Evolutionary conservation across 2,797 vertebrate species (phyloP), one percentile per base, ranked within the genome.

Genomic region (Alectoris magna): DNA sequence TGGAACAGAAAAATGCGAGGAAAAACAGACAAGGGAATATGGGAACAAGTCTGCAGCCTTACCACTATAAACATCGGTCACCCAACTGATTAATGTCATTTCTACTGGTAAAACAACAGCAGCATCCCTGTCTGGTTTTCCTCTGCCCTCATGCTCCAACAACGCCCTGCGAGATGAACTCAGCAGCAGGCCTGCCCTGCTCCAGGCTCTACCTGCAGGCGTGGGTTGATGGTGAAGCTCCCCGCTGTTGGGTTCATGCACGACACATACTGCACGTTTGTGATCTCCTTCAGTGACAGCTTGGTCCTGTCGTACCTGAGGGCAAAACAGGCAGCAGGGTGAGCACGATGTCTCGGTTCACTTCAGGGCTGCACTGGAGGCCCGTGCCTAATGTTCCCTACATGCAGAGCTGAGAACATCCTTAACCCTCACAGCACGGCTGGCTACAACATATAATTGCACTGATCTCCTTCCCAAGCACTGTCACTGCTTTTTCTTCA

Each of bases 221-320:
- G 97, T 41, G 99, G 98, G 97, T 99, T 99, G 96, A 99, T 98
- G 96, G 98, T 99, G 97, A 99, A 99, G 96, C 99, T 99, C 85
- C 99, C 99, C 0, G 98, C 97, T 0, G 98, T 99, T 7, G 99
- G 99, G 96, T 99, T 99, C 99, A 99, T 99, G 96, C 99, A 99
- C 51, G 99, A 98, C 96, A 99, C 97, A 2, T 99, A 99, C 87
- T 99, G 99, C 83, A 99, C 98, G 0, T 97, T 99, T 92, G 96
- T 98, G 97, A 99, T 97, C 97, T 99, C 99, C 97, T 99, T 99
- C 95, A 99, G 96, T 9, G 98, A 97, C 95, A 99, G 97, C 96
- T 98, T 99, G 97, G 95, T 98, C 90, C 99, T 98, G 96, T 99
- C 99, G 16, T 99, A 99, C 99, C 99, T 99, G 55, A 21, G 56